Evolutionary conservation across 2,888 invertebrate genomes (phyloP).

Genomic region (Myopa tessellatipennis): DNA sequence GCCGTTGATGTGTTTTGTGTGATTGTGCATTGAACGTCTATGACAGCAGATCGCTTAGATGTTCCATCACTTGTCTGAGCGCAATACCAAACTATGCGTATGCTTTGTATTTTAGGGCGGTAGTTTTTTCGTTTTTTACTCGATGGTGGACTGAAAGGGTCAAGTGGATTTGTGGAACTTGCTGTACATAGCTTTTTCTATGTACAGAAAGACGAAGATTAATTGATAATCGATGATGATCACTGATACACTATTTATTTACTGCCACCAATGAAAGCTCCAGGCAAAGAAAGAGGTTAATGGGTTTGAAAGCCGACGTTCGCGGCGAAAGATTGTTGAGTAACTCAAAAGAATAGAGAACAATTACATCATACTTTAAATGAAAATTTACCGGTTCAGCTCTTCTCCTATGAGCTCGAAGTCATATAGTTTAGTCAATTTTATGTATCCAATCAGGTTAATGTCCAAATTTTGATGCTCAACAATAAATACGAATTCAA

Average conservation of each 20-base stretch:
- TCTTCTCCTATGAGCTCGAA: too few species aligned
- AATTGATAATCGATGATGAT: too few species aligned
- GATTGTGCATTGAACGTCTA: conserved; percentile 44
- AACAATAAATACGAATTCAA: too few species aligned
- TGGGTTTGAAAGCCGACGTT: background rate
- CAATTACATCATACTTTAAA: background rate
- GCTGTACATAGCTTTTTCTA: too few species aligned
- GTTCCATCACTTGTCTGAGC: background rate
- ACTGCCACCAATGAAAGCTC: background rate
- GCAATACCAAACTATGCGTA: background rate
- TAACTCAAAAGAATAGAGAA: background rate
- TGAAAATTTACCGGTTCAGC: too few species aligned
- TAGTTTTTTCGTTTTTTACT: conserved; percentile 4
- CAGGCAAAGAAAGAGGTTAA: background rate
- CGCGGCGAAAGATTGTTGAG: background rate
- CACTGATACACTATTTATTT: background rate
- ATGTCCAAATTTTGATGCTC: too few species aligned
- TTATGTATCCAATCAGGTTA: too few species aligned
- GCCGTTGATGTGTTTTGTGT: conserved; percentile 18
- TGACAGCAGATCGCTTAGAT: conserved; percentile 42
- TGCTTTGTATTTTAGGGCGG: background rate
- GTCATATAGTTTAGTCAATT: too few species aligned
- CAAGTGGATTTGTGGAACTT: conserved; percentile 24
- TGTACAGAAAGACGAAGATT: too few species aligned
- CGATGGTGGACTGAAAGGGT: background rate